Conservation (phyloP, 1,140 invertebrate genomes). For the Neuroterus valhalla region DNA sequence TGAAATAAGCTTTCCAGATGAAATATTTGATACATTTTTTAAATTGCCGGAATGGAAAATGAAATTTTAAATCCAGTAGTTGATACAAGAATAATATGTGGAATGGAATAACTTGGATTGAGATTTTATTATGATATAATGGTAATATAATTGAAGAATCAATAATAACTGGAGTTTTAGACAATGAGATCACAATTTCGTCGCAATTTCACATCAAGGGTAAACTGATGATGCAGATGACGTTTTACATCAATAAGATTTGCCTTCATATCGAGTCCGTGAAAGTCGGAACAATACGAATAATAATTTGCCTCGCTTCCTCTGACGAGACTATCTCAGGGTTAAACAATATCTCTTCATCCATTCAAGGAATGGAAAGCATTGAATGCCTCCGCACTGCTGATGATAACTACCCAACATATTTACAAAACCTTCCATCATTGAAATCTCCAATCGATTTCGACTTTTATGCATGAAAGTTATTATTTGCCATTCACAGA, state of each 20-base stretch:
- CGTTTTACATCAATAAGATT: conserved; percentile 3
- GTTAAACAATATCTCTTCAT: conserved; percentile 12
- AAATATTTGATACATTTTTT: too few species aligned
- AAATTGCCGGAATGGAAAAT: too few species aligned
- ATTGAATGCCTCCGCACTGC: background rate
- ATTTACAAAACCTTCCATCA: too few species aligned
- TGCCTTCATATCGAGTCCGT: conserved; percentile 11
- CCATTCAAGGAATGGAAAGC: background rate
- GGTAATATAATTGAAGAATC: background rate
- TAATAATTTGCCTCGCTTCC: conserved; percentile 1
- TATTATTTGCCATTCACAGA: too few species aligned
- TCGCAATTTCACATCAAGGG: conserved; percentile 18
- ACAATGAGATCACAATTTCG: background rate
- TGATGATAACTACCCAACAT: background rate
- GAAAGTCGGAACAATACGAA: conserved; percentile 14
- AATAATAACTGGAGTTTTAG: background rate
- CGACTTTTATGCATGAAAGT: too few species aligned
- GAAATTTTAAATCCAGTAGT: too few species aligned
- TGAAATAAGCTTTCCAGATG: too few species aligned
- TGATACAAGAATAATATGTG: too few species aligned
- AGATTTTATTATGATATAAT: too few species aligned
- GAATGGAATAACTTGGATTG: too few species aligned
- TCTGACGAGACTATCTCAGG: background rate
- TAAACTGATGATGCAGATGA: conserved; percentile 19
- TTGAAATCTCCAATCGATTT: too few species aligned